phyloP scores from a whole-genome alignment of 2,888 invertebrate species.

The Lamellibrachia satsuma region DNA sequence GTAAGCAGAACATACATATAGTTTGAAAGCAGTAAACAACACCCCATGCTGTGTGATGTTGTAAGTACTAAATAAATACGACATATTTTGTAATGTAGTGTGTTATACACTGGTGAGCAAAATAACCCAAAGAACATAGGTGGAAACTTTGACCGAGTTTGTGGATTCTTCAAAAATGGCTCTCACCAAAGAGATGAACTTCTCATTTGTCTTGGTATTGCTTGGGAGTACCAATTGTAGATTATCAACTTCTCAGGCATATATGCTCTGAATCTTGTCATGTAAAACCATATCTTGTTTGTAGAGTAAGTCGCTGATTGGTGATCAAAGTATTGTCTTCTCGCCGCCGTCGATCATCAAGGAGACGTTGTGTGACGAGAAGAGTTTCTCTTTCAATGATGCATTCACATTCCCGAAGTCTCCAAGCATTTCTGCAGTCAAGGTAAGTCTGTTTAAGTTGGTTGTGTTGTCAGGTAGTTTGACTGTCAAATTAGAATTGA shows the following conservation, averaged over 20 bases:
- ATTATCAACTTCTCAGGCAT: background rate
- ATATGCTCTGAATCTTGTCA: background rate
- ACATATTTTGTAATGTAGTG: background rate
- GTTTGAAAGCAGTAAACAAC: background rate
- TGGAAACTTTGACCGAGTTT: background rate
- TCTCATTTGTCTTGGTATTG: background rate
- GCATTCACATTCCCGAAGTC: slow-evolving; percentile 48
- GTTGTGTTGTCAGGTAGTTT: too few species aligned
- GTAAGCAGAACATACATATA: background rate
- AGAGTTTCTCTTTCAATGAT: slow-evolving; percentile 45
- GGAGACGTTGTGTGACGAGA: slow-evolving; percentile 37
- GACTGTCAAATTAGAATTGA: too few species aligned
- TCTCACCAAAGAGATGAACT: background rate
- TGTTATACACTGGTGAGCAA: background rate
- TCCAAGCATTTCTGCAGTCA: slow-evolving; percentile 29
- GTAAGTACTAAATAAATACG: background rate
- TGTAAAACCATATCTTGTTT: slow-evolving; percentile 18
- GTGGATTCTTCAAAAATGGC: background rate
- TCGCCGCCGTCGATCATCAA: slow-evolving; percentile 82
- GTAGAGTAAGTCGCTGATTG: slow-evolving; percentile 83
- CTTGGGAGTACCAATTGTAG: background rate
- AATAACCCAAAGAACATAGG: background rate
- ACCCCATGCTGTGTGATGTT: background rate
- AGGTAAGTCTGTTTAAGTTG: background rate
- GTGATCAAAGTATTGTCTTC: slow-evolving; percentile 81